phyloP scores from a whole-genome alignment of 2,888 invertebrate species.

The Scaptomyza reducta region DNA sequence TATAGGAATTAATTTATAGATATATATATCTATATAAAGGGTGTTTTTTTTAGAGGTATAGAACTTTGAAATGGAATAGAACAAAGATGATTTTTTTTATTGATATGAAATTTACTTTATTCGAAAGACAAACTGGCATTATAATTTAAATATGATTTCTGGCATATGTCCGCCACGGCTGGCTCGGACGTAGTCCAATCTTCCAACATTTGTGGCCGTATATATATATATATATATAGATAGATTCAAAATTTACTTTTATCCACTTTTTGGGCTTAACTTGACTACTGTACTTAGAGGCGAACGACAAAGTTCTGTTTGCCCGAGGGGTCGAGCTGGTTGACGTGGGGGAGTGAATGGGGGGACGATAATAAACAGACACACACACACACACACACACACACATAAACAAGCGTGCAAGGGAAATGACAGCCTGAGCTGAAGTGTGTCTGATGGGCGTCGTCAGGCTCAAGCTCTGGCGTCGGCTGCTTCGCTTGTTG shows the following conservation, averaged over 20 bases:
- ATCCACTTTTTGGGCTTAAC: background rate
- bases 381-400: constrained; percentile 67
- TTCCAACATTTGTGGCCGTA: too few species aligned
- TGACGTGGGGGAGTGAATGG: constrained; percentile 1
- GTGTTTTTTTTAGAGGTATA: too few species aligned
- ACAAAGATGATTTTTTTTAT: too few species aligned
- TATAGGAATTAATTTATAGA: background rate
- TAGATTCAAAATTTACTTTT: too few species aligned
- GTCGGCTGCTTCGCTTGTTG: constrained; percentile 63
- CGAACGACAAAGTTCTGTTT: constrained; percentile 56
- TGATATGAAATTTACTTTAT: too few species aligned
- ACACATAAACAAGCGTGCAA: constrained; percentile 59
- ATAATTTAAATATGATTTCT: too few species aligned
- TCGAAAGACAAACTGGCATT: too few species aligned
- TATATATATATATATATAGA: too few species aligned
- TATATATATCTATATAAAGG: too few species aligned
- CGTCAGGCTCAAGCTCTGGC: constrained; percentile 57
- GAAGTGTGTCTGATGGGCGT: constrained; percentile 74
- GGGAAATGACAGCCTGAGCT: constrained; percentile 63
- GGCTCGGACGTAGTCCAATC: too few species aligned
- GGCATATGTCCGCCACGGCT: too few species aligned
- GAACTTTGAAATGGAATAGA: too few species aligned
- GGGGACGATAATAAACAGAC: constrained; percentile 75
- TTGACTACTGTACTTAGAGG: constrained; percentile 32
- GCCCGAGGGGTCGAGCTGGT: constrained; percentile 30